These are phyloP conservation scores for Zaprionus africanus DNA, from an alignment of 1,140 invertebrate genomes.

Conservation along the genomic window DNA sequence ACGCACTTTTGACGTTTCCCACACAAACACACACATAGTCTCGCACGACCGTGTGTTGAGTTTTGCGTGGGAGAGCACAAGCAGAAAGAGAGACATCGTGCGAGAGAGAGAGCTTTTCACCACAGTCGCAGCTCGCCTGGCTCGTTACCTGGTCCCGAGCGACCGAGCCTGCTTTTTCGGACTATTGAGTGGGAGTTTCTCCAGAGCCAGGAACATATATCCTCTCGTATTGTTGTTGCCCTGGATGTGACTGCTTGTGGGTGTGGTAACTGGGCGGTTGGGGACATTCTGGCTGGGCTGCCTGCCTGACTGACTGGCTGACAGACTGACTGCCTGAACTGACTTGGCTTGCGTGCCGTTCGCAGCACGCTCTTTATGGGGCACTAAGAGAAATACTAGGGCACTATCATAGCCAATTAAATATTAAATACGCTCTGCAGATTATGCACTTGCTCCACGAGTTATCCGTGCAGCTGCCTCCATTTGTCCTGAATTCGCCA, in stretches of 20 bases:
- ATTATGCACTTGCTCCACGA: constrained; percentile 24
- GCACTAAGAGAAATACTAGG: constrained; percentile 65
- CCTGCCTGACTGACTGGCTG: neutral
- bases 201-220: neutral
- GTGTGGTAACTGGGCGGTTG: constrained; percentile 35
- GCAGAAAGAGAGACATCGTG: constrained; percentile 9
- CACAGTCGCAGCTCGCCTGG: constrained; percentile 41
- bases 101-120: constrained; percentile 50
- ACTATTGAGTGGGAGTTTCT: constrained; percentile 74
- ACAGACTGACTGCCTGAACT: neutral
- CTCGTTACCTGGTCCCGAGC: constrained; percentile 60
- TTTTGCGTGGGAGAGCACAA: constrained; percentile 52
- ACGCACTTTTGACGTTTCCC: constrained; percentile 68
- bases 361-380: constrained; percentile 65
- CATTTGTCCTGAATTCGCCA: neutral
- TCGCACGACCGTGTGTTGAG: constrained; percentile 63
- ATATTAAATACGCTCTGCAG: constrained; percentile 39
- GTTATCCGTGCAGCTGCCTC: constrained; percentile 13
- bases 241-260: constrained; percentile 44
- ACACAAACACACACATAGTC: neutral
- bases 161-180: constrained; percentile 55
- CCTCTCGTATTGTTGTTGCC: neutral
- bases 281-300: constrained; percentile 15
- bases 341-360: constrained; percentile 55
- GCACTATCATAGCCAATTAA: constrained; percentile 47